Base-by-base conservation (phyloP, 2,888 invertebrate genomes). In the Standfussiana lucernea region DNA sequence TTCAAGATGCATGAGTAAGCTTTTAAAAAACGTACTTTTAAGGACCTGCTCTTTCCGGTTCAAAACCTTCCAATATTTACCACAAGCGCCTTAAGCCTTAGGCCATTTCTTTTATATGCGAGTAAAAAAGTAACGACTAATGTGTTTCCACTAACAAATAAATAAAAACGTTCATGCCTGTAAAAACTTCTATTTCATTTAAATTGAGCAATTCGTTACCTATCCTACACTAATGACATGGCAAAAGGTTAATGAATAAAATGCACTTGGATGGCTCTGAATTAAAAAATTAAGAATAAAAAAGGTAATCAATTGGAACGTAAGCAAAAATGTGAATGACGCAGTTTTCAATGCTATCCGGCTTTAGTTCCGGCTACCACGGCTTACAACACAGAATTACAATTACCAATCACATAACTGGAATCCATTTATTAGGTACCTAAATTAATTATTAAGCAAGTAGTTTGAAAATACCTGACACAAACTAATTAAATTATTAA, bases 1-100 rank as follows among this genome's bases (percentile, higher is more conserved):
- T 90, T 88, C 87, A 83, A 86, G 85, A 83, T 89, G 90, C 91
- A 90, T 92, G 86, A 89, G 71, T 80, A 84, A 82, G 78, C 85
- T 82, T 82, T 80, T 79, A 77, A 76, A 76, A 77, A 73, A 72
- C 45, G 7, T 40, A 79, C 64, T 18, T 73, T 56, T 56, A 21
- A 21, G 32, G 3, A 62, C 24, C 4, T n/a, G 10, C n/a, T 65
- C 69, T 65, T 76, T 71, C 42, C 24, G 61, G 62, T 75, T 59
- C n/a, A 53, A 67, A 72, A 28, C 35, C 35, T 56, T 64, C 28
- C 4, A 62, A 53, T 35, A 32, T 45, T 56, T 47, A 28, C 24
- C 7, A 28, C 11, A 28, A 71, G 11, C 47, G 4, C 40, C 8
- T 42, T 42, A 13, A 4, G n/a, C 32, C 10, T 50, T 42, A 18